These are phyloP conservation scores for Guaruba guarouba DNA, from an alignment of 2,113 vertebrate genomes.

Conservation along the genomic window DNA sequence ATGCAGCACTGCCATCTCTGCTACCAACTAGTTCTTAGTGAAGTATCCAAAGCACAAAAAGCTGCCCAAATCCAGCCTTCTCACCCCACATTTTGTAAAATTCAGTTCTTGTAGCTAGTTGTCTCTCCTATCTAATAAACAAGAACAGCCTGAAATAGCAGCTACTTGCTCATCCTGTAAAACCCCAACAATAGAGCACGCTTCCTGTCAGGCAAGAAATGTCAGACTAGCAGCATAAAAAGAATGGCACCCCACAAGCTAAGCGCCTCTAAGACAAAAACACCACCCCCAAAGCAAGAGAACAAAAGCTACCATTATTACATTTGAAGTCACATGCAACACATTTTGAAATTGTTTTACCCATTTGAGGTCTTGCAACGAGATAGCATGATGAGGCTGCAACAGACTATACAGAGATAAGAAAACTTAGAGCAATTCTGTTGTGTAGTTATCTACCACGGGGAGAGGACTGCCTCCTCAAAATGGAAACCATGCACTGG, in stretches of 20 bases:
- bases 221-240: background rate
- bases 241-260: background rate
- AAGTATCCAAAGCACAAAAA: background rate
- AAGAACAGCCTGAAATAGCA: background rate
- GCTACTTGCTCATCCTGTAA: background rate
- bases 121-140: background rate
- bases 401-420: background rate
- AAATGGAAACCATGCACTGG: background rate
- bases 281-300: background rate
- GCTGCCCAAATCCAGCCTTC: background rate
- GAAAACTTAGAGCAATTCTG: background rate
- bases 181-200: background rate
- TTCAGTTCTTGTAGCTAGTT: background rate
- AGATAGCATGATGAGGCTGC: background rate
- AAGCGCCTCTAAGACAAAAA: background rate
- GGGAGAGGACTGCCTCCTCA: background rate
- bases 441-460: background rate
- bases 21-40: background rate
- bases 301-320: background rate
- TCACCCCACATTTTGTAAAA: background rate
- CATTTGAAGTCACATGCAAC: background rate
- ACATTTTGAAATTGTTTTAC: background rate
- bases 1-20: accelerated
- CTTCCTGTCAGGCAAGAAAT: background rate
- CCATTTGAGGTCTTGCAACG: background rate